Conservation (phyloP, 53 echinoderm and acorn worm species). For the Stichopus horrens region DNA sequence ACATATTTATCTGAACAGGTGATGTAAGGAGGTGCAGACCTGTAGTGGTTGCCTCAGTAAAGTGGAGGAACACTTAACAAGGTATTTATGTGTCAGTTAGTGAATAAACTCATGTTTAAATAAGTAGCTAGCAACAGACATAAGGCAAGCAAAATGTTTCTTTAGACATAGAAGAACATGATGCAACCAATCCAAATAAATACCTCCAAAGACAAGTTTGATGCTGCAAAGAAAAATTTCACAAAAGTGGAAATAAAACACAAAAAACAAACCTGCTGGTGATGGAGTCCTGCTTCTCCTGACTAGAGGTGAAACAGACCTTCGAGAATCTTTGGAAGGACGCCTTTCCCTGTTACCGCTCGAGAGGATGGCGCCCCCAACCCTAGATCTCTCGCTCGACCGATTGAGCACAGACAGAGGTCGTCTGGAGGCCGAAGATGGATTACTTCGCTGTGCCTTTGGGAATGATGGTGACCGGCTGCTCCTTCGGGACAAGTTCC, state of each 20-base stretch:
- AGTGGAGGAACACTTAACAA: no score
- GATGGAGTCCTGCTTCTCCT: slow-evolving; percentile 80
- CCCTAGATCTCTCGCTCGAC: slow-evolving; percentile 39
- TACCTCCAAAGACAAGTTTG: no score
- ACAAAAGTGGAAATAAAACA: neutral
- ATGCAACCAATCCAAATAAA: no score
- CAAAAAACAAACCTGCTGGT: slow-evolving; percentile 69
- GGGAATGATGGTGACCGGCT: slow-evolving; percentile 75
- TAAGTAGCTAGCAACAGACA: no score
- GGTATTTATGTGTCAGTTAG: no score
- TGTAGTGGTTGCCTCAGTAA: no score
- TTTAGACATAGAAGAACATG: no score
- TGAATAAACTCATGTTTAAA: no score
- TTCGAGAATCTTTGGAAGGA: slow-evolving; percentile 58
- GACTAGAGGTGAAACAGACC: slow-evolving; percentile 60
- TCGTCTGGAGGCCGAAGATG: slow-evolving; percentile 53
- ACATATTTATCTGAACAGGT: no score
- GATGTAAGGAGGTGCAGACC: no score
- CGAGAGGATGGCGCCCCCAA: slow-evolving; percentile 38
- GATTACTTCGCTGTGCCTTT: slow-evolving; percentile 51
- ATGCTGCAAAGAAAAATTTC: neutral
- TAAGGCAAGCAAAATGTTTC: no score
- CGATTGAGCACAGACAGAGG: slow-evolving; percentile 64
- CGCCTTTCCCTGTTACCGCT: slow-evolving; percentile 68
- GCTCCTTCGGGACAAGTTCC: slow-evolving; percentile 55